These are phyloP conservation scores for Aurelia coerulea DNA, from an alignment of 30 jellyfish, hydroid and myxozoan genomes.

Conservation along the genomic window DNA sequence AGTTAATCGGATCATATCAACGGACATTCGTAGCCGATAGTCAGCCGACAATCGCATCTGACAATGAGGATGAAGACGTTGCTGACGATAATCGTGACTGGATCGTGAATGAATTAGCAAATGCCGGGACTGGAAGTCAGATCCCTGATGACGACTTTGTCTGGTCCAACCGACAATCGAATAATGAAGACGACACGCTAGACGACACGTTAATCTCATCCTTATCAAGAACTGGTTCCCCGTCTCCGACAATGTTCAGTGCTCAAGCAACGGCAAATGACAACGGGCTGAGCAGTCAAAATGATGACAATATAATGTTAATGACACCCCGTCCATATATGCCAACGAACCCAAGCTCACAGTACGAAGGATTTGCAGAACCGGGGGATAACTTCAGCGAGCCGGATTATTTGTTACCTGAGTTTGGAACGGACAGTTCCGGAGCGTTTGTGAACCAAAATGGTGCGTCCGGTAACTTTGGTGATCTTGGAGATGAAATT, in stretches of 20 bases:
- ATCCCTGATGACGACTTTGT: slow-evolving; percentile 41
- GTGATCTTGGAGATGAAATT: slow-evolving; percentile 58
- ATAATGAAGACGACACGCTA: too few relatives aligned
- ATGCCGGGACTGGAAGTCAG: slow-evolving; percentile 53
- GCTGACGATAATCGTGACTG: slow-evolving; percentile 37
- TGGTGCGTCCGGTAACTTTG: slow-evolving; percentile 63
- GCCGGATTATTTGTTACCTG: slow-evolving; percentile 37
- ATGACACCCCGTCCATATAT: slow-evolving; percentile 25
- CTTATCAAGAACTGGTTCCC: background rate
- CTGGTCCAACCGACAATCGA: slow-evolving; percentile 12
- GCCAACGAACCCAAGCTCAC: background rate
- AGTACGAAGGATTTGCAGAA: background rate
- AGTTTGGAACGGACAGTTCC: slow-evolving; percentile 41
- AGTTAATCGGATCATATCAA: background rate
- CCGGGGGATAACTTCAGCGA: slow-evolving; percentile 8
- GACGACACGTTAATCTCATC: slow-evolving; percentile 2
- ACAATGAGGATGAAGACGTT: slow-evolving; percentile 13
- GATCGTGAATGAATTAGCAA: slow-evolving; percentile 33
- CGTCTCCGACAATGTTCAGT: slow-evolving; percentile 1
- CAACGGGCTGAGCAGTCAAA: slow-evolving; percentile 16
- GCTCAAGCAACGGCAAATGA: slow-evolving; percentile 3
- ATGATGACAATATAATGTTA: slow-evolving; percentile 39
- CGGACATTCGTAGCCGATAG: background rate
- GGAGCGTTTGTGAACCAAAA: slow-evolving; percentile 36
- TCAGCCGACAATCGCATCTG: slow-evolving; percentile 12